Evolutionary conservation across 2,113 vertebrate species (phyloP).

Genomic region (Ptilorrhoa leucosticta): DNA sequence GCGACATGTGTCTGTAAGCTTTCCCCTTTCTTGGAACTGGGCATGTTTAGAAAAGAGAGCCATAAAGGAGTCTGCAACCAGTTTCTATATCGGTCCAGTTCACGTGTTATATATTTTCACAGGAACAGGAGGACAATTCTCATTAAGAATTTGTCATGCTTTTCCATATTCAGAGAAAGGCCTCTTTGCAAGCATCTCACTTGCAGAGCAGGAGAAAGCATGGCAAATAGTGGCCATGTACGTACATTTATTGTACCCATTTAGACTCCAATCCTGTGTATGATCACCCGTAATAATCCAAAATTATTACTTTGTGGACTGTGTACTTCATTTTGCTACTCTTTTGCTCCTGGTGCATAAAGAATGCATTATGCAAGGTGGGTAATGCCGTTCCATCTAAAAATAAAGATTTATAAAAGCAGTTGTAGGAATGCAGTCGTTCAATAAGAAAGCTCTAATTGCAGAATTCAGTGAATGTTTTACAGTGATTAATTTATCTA

Average conservation of each 20-base stretch:
- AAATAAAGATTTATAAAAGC: neutral
- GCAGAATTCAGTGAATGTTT: neutral
- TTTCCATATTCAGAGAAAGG: neutral
- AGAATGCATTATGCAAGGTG: neutral
- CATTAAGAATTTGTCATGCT: neutral
- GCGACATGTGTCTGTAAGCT: neutral
- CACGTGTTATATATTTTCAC: neutral
- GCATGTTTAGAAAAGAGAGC: neutral
- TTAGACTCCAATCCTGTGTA: neutral
- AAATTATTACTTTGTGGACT: neutral
- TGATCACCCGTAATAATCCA: neutral
- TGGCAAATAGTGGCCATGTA: neutral
- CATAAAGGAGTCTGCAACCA: neutral
- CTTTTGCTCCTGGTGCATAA: neutral
- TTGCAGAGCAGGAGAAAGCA: rapidly evolving
- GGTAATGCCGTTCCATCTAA: neutral
- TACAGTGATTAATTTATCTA: neutral
- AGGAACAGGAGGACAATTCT: neutral
- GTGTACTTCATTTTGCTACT: neutral
- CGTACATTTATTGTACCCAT: neutral
- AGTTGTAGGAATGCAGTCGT: neutral
- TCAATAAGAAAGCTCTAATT: neutral
- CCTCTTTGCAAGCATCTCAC: neutral
- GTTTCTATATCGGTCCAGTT: neutral
- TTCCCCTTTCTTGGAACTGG: neutral